phyloP scores from a whole-genome alignment of 1,140 invertebrate genomes.

The Eupeodes corollae region DNA sequence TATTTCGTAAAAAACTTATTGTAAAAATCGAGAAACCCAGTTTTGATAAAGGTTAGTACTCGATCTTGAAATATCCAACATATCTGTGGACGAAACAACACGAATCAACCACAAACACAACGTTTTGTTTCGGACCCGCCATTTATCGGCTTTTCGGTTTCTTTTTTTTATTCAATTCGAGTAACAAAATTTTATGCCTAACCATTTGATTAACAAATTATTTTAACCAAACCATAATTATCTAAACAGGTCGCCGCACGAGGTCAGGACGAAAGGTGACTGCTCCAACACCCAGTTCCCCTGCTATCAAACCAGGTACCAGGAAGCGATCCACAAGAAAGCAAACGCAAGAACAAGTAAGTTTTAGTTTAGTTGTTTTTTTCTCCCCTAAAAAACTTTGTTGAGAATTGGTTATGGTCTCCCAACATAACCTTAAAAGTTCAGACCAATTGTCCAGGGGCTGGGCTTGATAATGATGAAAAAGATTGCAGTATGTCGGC shows the following conservation, averaged over 20 bases:
- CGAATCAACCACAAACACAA: neutral
- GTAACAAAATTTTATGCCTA: neutral
- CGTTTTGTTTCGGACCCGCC: neutral
- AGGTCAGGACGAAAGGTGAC: conserved; percentile 24
- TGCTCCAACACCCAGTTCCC: conserved; percentile 4
- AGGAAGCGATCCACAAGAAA: conserved; percentile 23
- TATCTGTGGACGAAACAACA: neutral
- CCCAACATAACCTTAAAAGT: neutral
- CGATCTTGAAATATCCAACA: conserved; percentile 3
- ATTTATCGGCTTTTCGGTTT: no score
- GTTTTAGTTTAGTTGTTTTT: conserved; percentile 6
- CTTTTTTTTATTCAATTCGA: neutral
- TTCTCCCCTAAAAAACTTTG: neutral
- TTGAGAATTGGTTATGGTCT: neutral
- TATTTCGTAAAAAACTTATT: no score
- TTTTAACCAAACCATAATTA: neutral
- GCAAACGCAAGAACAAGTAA: conserved; percentile 22
- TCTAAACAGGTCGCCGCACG: conserved; percentile 23
- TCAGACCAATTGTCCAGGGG: no score
- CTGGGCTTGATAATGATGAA: conserved; percentile 23
- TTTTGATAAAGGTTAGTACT: conserved; percentile 20
- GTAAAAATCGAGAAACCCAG: no score
- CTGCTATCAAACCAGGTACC: conserved; percentile 6
- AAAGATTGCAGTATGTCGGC: conserved; percentile 16
- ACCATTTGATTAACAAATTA: neutral